Conservation (phyloP, 2,113 vertebrate genomes). For the Hydrochoerus hydrochaeris region DNA sequence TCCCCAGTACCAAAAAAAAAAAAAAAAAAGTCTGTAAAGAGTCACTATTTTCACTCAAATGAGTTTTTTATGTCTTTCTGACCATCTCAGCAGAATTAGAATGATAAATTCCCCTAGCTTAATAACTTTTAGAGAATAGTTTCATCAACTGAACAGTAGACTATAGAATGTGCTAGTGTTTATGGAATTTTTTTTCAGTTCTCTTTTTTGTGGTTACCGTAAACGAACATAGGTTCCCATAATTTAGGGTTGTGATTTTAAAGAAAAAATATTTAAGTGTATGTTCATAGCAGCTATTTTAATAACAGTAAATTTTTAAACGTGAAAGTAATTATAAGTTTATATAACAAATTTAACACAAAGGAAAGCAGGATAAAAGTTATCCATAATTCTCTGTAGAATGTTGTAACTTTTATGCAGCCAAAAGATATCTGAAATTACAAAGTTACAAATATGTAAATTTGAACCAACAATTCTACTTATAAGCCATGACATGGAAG, state of each 20-base stretch:
- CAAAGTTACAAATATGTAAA: background rate
- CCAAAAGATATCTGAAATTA: background rate
- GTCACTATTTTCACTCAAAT: background rate
- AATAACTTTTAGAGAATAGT: background rate
- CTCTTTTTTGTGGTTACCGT: background rate
- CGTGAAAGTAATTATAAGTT: background rate
- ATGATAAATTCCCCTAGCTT: background rate
- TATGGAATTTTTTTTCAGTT: background rate
- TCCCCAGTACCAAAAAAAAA: too few relatives aligned
- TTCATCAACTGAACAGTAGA: background rate
- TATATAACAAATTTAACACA: conserved; percentile 13
- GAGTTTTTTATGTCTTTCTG: background rate
- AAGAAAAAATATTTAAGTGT: conserved; percentile 29
- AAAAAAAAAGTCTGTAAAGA: too few relatives aligned
- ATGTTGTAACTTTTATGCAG: background rate
- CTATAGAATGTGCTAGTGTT: background rate
- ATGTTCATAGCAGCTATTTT: background rate
- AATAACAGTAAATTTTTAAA: conserved; percentile 32
- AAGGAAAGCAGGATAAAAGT: background rate
- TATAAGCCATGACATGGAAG: background rate
- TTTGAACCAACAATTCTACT: background rate
- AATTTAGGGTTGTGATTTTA: background rate
- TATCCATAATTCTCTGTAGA: background rate
- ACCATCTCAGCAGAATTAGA: background rate
- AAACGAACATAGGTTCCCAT: background rate